Conservation (phyloP, 2,888 invertebrate species). For the Leptinotarsa haldemani region DNA sequence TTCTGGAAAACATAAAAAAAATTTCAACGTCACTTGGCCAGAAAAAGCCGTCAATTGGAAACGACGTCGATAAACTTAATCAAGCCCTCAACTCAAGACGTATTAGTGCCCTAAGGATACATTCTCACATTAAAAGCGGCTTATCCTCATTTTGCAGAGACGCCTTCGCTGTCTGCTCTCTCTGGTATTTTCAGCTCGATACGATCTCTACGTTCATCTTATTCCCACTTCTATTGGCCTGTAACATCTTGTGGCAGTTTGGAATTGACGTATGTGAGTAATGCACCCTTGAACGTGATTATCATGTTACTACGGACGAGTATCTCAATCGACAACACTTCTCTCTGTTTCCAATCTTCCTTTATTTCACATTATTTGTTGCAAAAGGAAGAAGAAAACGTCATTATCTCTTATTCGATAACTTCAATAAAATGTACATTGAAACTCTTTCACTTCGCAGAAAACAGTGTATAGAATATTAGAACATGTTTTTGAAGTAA, state of each 20-base stretch:
- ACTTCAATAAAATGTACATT: too few relatives aligned
- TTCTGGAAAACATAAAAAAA: not conserved
- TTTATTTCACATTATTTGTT: too few relatives aligned
- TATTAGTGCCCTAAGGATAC: conserved; percentile 35
- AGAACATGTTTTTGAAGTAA: too few relatives aligned
- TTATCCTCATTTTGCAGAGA: conserved; percentile 36
- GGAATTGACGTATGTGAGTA: not conserved
- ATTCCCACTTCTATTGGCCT: not conserved
- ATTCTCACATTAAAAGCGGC: conserved; percentile 34
- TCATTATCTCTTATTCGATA: too few relatives aligned
- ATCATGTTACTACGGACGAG: not conserved
- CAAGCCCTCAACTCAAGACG: conserved; percentile 27
- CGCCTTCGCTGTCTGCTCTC: conserved; percentile 24
- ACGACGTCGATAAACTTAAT: conserved; percentile 32
- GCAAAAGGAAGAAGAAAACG: too few relatives aligned
- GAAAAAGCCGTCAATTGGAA: conserved; percentile 22
- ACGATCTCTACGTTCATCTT: conserved; percentile 20
- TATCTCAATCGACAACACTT: not conserved
- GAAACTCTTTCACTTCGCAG: too few relatives aligned
- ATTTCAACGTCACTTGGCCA: not conserved
- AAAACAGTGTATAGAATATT: too few relatives aligned
- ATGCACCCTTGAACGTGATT: not conserved
- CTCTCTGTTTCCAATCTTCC: not conserved
- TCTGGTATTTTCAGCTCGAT: conserved; percentile 8
- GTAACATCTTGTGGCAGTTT: not conserved